A percentile compares a stretch with the other conserved stretches of the same genome.
Conservation (phyloP, 2,888 invertebrate genomes). For the Scotopteryx bipunctaria region DNA sequence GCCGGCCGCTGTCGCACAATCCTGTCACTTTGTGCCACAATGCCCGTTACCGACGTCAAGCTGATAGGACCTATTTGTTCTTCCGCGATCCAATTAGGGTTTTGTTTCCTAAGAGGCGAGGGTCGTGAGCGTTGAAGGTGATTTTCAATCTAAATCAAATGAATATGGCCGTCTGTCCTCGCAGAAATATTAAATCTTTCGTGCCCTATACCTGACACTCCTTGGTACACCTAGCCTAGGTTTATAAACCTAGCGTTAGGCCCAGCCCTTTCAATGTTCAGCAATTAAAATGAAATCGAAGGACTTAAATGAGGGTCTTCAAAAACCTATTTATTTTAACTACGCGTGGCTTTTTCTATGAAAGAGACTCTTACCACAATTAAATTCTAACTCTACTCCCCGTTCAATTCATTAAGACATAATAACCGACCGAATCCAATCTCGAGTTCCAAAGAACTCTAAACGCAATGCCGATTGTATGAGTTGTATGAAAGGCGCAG, state of each 20-base stretch:
- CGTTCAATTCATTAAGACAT: conserved; percentile 8
- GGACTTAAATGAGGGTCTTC: no score
- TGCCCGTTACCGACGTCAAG: conserved; percentile 7
- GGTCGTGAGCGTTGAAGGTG: background rate
- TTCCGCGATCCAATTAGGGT: conserved; percentile 8
- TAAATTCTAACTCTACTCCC: conserved; percentile 2
- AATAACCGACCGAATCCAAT: conserved; percentile 27
- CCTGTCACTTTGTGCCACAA: conserved; percentile 8
- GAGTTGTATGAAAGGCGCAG: conserved; percentile 42
- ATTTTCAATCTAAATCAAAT: background rate
- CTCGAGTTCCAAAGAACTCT: conserved; percentile 25
- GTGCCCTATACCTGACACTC: no score
- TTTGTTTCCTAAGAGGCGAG: background rate
- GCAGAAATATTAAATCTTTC: no score
- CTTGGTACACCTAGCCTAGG: no score
- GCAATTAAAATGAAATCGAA: no score
- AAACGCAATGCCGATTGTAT: conserved; percentile 17
- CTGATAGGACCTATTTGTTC: conserved; percentile 1
- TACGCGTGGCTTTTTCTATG: background rate
- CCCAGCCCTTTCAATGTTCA: no score
- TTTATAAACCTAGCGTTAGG: no score
- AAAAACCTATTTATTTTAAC: background rate
- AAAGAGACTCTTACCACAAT: background rate
- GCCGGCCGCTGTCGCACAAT: background rate
- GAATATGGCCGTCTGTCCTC: no score